A percentile compares a stretch with the other conserved stretches of the same genome.
These are phyloP conservation scores for Apostichopus japonicus DNA, from an alignment of 35 echinoderm and acorn worm genomes.

Conservation along the genomic window DNA sequence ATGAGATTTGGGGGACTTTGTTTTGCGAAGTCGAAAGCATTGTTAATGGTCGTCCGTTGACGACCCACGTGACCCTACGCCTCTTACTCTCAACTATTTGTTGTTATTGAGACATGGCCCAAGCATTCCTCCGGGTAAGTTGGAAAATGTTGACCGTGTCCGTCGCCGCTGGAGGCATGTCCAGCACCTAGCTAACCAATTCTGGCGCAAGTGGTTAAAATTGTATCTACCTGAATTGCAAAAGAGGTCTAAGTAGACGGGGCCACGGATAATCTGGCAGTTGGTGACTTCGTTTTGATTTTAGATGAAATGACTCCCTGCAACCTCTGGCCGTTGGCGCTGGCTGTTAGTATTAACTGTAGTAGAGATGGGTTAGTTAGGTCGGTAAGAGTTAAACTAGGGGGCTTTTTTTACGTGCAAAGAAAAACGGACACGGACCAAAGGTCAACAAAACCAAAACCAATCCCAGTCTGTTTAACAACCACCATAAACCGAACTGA, in stretches of 20 bases:
- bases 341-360: constrained; percentile 3
- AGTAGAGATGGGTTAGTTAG: constrained; percentile 1
- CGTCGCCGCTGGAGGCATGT: constrained; percentile 47
- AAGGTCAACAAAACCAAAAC: too few relatives aligned
- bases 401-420: too few relatives aligned
- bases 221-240: constrained; percentile 48
- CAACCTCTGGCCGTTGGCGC: background rate
- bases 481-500: too few relatives aligned
- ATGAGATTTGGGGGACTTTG: constrained; percentile 15
- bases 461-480: too few relatives aligned
- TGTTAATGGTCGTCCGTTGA: constrained; percentile 24
- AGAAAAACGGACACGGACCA: too few relatives aligned
- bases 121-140: constrained; percentile 30
- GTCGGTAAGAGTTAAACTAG: too few relatives aligned
- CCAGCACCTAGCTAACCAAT: constrained; percentile 53
- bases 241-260: constrained; percentile 9
- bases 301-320: background rate
- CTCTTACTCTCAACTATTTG: constrained; percentile 6
- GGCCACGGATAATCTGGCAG: background rate
- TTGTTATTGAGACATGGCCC: constrained; percentile 20
- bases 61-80: background rate
- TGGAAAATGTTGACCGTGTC: constrained; percentile 5
- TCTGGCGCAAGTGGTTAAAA: constrained; percentile 54
- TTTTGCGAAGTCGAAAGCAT: too few relatives aligned
- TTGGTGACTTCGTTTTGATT: constrained; percentile 20